A percentile compares a stretch with the other conserved stretches of the same genome.
These are phyloP conservation scores for Muntiacus muntjak DNA, from an alignment of 2,113 vertebrate genomes.

Conservation along the genomic window DNA sequence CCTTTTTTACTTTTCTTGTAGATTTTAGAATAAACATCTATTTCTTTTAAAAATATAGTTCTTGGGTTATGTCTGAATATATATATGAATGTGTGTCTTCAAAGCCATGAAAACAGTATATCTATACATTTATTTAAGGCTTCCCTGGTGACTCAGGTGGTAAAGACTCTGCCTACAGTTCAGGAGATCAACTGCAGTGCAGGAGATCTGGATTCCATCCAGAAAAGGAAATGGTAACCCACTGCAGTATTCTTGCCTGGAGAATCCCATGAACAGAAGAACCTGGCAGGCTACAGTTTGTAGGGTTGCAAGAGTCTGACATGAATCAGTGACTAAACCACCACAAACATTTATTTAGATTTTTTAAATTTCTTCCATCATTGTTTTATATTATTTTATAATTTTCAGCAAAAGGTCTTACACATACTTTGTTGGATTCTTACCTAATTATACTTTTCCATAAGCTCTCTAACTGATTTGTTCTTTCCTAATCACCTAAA, in stretches of 20 bases:
- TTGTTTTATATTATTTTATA: neutral
- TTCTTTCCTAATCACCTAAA: neutral
- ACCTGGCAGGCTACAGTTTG: fast-evolving
- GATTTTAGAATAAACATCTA: neutral
- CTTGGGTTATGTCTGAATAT: neutral
- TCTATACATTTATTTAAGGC: neutral
- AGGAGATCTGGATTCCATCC: neutral
- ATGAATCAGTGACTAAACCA: neutral
- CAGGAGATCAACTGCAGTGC: neutral
- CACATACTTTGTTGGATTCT: neutral
- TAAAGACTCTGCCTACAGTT: neutral
- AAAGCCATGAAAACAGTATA: neutral
- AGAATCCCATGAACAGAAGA: neutral
- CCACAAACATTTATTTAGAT: neutral
- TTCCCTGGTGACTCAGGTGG: neutral
- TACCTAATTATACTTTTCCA: neutral
- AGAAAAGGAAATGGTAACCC: neutral
- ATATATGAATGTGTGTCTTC: neutral
- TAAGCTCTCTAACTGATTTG: neutral
- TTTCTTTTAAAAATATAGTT: neutral
- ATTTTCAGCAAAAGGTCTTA: neutral
- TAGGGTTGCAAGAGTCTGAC: neutral
- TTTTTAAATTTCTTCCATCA: neutral
- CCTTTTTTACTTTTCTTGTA: neutral
- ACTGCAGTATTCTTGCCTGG: neutral